A percentile compares a stretch with the other conserved stretches of the same genome.
Evolutionary conservation across 2,113 vertebrate species (phyloP).

Genomic region (Dipodomys merriami): DNA sequence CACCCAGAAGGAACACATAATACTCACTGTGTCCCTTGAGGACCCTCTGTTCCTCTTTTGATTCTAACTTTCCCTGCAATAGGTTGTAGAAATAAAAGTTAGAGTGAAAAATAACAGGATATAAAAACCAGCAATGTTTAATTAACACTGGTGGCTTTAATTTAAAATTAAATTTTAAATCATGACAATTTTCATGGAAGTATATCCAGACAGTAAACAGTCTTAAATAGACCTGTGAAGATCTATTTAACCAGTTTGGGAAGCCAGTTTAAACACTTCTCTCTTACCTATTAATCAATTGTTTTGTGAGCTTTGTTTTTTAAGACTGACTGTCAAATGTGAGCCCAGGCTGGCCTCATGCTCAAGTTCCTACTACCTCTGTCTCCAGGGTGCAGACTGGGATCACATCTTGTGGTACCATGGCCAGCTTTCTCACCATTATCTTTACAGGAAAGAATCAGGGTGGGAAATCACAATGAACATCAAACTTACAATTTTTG

Average conservation of each 20-base stretch:
- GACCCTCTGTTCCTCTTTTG: background rate
- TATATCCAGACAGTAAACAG: constrained; percentile 46
- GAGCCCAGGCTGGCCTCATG: background rate
- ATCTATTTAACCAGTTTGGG: background rate
- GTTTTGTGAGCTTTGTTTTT: background rate
- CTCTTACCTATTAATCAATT: background rate
- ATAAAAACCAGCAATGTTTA: constrained; percentile 36
- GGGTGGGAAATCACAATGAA: constrained; percentile 27
- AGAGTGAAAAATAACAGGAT: background rate
- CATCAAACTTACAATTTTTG: constrained; percentile 92
- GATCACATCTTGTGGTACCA: background rate
- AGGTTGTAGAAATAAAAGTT: background rate
- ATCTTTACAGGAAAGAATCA: constrained; percentile 12
- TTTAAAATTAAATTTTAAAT: constrained; percentile 47
- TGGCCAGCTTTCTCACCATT: background rate
- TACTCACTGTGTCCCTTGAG: background rate
- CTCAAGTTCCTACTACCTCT: background rate
- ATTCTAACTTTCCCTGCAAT: background rate
- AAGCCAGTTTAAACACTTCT: constrained; percentile 18
- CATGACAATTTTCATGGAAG: background rate
- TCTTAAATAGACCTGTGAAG: background rate
- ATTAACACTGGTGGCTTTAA: background rate
- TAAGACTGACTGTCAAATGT: background rate
- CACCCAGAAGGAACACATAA: background rate
- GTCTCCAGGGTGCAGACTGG: background rate